Percentiles rank a stretch among this genome's conserved stretches.
Conservation (phyloP, 2,888 invertebrate genomes). For the Bhutanitis thaidina region DNA sequence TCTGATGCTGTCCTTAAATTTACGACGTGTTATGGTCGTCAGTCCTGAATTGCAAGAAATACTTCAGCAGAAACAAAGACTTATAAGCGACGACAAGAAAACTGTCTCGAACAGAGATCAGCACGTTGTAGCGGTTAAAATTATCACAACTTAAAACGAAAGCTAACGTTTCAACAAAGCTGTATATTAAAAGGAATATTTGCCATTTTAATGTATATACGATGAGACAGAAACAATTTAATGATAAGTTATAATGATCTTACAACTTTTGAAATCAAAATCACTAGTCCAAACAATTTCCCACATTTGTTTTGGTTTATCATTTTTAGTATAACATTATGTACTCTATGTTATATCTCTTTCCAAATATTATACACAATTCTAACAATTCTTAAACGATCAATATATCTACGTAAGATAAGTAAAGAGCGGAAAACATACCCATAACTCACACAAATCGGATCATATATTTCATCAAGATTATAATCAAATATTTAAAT, state of each 20-base stretch:
- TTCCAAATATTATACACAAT: too few species aligned
- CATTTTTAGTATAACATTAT: too few species aligned
- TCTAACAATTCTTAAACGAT: neutral
- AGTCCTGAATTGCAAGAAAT: neutral
- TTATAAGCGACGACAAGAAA: neutral
- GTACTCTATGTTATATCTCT: too few species aligned
- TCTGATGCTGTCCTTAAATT: constrained; percentile 12
- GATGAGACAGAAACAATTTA: too few species aligned
- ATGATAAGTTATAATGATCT: too few species aligned
- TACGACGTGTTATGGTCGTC: constrained; percentile 11
- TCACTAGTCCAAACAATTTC: too few species aligned
- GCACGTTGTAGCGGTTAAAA: constrained; percentile 7
- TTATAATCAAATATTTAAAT: constrained; percentile 74
- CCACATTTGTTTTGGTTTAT: too few species aligned
- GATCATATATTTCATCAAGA: constrained; percentile 46
- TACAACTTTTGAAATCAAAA: too few species aligned
- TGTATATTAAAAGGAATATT: too few species aligned
- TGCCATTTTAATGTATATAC: too few species aligned
- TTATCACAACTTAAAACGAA: neutral
- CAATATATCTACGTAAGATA: neutral
- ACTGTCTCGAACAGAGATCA: neutral
- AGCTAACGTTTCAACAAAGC: too few species aligned
- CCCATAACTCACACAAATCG: constrained; percentile 27
- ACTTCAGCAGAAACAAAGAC: neutral
- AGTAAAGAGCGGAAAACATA: neutral